These are phyloP conservation scores for Piaya cayana DNA, from an alignment of 2,113 vertebrate genomes.

Conservation along the genomic window DNA sequence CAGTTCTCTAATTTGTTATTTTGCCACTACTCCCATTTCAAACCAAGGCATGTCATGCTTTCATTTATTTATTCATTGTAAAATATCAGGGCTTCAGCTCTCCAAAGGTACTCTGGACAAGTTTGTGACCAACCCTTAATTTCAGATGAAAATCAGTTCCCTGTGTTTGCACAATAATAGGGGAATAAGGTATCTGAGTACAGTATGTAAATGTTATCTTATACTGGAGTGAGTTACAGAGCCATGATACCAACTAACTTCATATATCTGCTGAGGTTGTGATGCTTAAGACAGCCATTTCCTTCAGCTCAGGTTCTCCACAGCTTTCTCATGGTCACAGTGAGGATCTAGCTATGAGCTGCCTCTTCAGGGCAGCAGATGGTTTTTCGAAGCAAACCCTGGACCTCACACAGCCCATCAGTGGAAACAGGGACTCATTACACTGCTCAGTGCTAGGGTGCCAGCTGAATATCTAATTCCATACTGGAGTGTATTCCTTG, in stretches of 20 bases:
- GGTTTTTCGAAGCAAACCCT: background rate
- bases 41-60: background rate
- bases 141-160: background rate
- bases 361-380: background rate
- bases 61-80: background rate
- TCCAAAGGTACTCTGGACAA: background rate
- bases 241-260: background rate
- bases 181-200: background rate
- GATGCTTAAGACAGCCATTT: background rate
- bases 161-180: background rate
- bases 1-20: background rate
- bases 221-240: background rate
- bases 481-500: background rate
- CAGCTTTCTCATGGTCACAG: background rate
- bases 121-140: background rate
- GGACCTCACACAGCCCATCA: background rate
- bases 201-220: background rate
- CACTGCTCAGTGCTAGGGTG: background rate
- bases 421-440: background rate
- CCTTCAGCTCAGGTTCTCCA: rapidly evolving
- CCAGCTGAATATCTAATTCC: background rate
- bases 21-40: background rate
- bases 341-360: background rate
- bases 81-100: background rate
- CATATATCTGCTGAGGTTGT: background rate